Evolutionary conservation across 1,140 invertebrate genomes (phyloP), one percentile per base, ranked within the genome.

Genomic region (Drosophila tropicalis): DNA sequence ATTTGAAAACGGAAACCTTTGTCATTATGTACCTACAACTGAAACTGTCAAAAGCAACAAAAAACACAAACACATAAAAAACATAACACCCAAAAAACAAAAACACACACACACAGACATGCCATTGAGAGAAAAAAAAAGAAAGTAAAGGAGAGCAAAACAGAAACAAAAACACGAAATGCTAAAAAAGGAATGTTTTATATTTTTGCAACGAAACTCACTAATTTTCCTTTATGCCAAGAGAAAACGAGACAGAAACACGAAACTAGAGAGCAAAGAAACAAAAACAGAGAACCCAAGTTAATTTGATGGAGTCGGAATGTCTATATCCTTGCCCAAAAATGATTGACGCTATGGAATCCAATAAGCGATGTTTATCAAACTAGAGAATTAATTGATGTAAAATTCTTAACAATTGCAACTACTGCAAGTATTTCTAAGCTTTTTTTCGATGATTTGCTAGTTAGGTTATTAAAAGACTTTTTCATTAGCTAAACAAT

Each of bases 211-310:
- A 86, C 75, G 78, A 79, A 89, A 78, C 84, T 89, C 76, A 84
- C 84, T 87, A 87, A 87, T 87, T 87, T 87, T 89, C 80, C 89
- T 87, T 87, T 84, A 78, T 84, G 80, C 70, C 67, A 64, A 72
- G 65, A 85, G 70, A 85, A 73, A 76, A 79, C 65, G 81, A 72
- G 72, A 83, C 83, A 82, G 83, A 70, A 76, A 86, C 84, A 86
- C 70, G 79, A 86, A 74, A 82, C 29, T 29, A 12, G 29, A 56
- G 12, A 70, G 60, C 36, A 47, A 51, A 64, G 65, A 70, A 72
- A 71, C 76, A 73, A 17, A 32, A 65, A 68, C 70, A 12, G 57
- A 54, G 44, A 22, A 1, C 2, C 44, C 1, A 51, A 12, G 44
- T 3, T 51, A 51, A 51, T 51, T 12, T 19, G 17, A 51, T 5